phyloP scores from a whole-genome alignment of 2,113 vertebrate genomes.

The Apodemus speciosus region DNA sequence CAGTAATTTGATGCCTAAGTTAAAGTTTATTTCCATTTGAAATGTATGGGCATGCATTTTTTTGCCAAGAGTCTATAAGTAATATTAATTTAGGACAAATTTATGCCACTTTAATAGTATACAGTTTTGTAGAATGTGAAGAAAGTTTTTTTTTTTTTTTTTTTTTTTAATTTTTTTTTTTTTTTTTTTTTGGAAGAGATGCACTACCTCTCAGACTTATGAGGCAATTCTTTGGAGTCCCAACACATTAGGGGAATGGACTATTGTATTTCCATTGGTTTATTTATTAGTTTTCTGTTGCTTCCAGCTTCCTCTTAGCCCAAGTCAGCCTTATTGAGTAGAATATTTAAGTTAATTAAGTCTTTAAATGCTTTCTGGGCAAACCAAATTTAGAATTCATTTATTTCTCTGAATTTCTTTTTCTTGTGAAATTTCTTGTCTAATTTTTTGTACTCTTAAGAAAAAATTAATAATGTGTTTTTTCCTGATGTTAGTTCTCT shows the following conservation, averaged over 20 bases:
- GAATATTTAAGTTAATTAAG: conserved; percentile 33
- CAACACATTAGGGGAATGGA: neutral
- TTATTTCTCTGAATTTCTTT: conserved; percentile 19
- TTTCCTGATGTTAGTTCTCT: neutral
- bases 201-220: neutral
- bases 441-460: neutral
- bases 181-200: neutral
- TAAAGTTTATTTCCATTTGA: neutral
- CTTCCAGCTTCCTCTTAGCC: neutral
- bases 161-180: too few relatives aligned
- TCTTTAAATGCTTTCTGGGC: neutral
- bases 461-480: neutral
- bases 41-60: neutral
- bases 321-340: neutral
- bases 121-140: neutral
- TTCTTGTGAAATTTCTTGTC: neutral
- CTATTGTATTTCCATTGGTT: neutral
- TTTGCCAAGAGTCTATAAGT: neutral
- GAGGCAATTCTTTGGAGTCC: neutral
- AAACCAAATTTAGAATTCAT: conserved; percentile 40
- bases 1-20: neutral
- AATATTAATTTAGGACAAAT: neutral
- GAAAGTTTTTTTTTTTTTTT: too few relatives aligned
- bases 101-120: neutral
- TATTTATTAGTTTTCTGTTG: neutral